Evolutionary conservation across 2,113 vertebrate species (phyloP), one percentile per base, ranked within the genome.

Genomic region (Chloroceryle aenea): DNA sequence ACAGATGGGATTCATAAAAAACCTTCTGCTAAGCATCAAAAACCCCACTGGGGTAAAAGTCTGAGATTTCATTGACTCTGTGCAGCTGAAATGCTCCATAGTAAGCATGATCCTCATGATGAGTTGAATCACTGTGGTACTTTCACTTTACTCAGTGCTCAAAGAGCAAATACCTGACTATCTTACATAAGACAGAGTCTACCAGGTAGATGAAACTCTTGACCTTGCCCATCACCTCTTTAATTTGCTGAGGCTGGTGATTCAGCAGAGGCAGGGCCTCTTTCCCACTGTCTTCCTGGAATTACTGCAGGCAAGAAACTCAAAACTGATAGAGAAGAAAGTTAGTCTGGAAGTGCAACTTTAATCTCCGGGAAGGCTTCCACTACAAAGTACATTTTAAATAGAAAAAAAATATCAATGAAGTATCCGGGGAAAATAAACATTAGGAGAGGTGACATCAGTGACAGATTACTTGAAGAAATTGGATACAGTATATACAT

Each of bases 151-250:
- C 48, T 77, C 45, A 38, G 2, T 82, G 66, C 76, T 85, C 80
- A 74, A 91, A 82, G 79, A 85, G 59, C 50, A 80, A 95, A 95
- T 83, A 93, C 64, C 67, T 82, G 61, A 92, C 66, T 50, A 92
- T 91, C 32, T 59, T 75, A 78, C 20, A 13, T 16, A 87, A 63
- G n/a, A 34, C 25, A 36, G 50, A 89, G 40, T 50, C 67, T 85
- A 50, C 34, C 4, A 13, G 68, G 47, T 32, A 88, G 34, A 79
- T 38, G 4, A 7, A 83, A 74, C 14, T 83, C 47, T 45, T 69
- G 45, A 36, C 48, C 29, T 72, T 55, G 13, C 30, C 77, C 34
- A 61, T 63, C 48, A 66, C 17, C 14, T 32, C 27, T 84, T n/a
- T 61, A 14, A 53, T 23, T 87, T 92, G 47, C 72, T 61, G 56